phyloP scores from a whole-genome alignment of 2,797 vertebrate species.

The Aplochiton taeniatus region DNA sequence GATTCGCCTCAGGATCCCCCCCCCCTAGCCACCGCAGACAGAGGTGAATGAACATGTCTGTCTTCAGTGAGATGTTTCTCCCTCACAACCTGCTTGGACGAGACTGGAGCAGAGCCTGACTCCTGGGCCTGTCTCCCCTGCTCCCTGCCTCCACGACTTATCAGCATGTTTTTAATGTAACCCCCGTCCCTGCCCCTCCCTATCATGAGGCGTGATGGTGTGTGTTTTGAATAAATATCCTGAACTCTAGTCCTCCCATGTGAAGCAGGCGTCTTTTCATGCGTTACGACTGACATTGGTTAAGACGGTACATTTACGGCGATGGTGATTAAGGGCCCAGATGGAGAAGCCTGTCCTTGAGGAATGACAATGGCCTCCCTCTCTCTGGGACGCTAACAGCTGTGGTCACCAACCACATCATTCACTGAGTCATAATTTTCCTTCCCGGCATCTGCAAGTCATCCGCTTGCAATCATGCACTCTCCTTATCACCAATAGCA shows the following conservation, averaged over 20 bases:
- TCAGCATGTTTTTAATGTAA: not conserved
- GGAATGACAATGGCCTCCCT: conserved; percentile 43
- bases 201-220: not conserved
- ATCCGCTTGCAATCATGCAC: too few relatives aligned
- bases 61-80: conserved; percentile 61
- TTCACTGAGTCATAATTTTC: conserved; percentile 60
- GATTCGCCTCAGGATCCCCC: conserved; percentile 67
- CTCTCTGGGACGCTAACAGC: conserved; percentile 53
- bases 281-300: conserved; percentile 37
- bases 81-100: conserved; percentile 50
- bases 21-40: conserved; percentile 61
- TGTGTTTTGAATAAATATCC: too few relatives aligned
- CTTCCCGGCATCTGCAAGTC: conserved; percentile 59
- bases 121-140: not conserved
- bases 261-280: conserved; percentile 1
- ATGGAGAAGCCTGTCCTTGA: conserved; percentile 66
- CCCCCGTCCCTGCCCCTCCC: too few relatives aligned
- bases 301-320: conserved; percentile 60
- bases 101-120: not conserved
- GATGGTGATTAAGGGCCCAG: conserved; percentile 63
- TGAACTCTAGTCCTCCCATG: conserved; percentile 13
- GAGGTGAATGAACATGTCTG: conserved; percentile 75
- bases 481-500: too few relatives aligned
- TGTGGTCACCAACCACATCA: conserved; percentile 46
- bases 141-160: not conserved